These are phyloP conservation scores for Platycnemis pennipes DNA, from an alignment of 2,888 invertebrate species.

Conservation along the genomic window DNA sequence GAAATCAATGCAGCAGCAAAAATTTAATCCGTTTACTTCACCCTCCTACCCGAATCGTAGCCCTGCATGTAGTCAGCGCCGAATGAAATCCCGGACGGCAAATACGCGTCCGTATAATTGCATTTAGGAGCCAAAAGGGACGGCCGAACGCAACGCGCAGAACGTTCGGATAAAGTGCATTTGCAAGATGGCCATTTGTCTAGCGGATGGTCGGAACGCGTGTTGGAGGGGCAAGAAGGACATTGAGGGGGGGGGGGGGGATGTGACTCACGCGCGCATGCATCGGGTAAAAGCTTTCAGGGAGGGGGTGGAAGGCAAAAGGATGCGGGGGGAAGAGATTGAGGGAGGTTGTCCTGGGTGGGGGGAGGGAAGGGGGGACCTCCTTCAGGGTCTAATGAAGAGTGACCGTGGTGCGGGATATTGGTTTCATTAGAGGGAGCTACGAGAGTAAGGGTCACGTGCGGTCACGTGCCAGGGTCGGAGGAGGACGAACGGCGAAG, in stretches of 20 bases:
- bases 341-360: not conserved
- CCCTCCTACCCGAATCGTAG: not conserved
- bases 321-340: not conserved
- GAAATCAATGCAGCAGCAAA: not conserved
- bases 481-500: not conserved
- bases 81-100: not conserved
- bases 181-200: conserved; percentile 19
- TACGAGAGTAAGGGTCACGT: conserved; percentile 25
- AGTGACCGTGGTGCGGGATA: conserved; percentile 37
- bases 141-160: not conserved
- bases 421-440: conserved; percentile 48
- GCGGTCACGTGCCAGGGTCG: conserved; percentile 5
- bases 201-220: not conserved
- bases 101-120: not conserved
- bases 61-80: not conserved
- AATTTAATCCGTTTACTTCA: not conserved
- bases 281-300: not conserved
- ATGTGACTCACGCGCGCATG: not conserved
- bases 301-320: not conserved
- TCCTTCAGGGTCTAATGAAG: conserved; percentile 32
- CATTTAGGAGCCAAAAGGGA: not conserved
- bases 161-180: not conserved
- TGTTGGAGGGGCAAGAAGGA: too few species aligned
- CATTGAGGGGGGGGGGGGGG: not conserved
- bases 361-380: not conserved